Conservation (phyloP, 2,888 invertebrate genomes). For the Nebria brevicollis region DNA sequence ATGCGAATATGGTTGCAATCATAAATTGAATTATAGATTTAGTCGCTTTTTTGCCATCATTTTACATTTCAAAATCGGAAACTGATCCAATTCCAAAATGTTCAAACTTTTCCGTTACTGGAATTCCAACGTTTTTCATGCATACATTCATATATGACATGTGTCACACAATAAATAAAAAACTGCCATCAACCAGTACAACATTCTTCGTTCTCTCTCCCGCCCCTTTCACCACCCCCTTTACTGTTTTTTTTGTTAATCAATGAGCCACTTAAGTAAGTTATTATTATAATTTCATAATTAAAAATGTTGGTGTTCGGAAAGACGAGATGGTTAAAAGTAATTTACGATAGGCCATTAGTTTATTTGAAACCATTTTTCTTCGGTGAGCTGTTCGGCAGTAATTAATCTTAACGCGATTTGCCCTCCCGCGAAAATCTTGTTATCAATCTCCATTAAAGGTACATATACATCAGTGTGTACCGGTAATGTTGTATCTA, state of each 20-base stretch:
- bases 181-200: too few species aligned
- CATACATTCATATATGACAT: too few species aligned
- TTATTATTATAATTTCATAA: background rate
- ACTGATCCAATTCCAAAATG: too few species aligned
- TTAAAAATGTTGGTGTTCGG: background rate
- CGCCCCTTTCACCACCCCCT: too few species aligned
- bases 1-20: background rate
- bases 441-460: slow-evolving; percentile 42
- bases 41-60: background rate
- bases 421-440: slow-evolving; percentile 3
- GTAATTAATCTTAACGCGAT: slow-evolving; percentile 7
- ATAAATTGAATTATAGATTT: background rate
- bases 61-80: too few species aligned
- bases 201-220: too few species aligned
- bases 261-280: too few species aligned
- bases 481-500: slow-evolving; percentile 29
- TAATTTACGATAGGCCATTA: background rate
- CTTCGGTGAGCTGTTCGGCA: background rate
- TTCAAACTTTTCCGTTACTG: too few species aligned
- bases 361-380: background rate
- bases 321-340: background rate
- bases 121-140: too few species aligned
- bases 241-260: too few species aligned
- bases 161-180: too few species aligned
- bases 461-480: slow-evolving; percentile 27